Percentiles rank a stretch among this genome's conserved stretches.
phyloP scores from a whole-genome alignment of 2,888 invertebrate genomes.

The Latheticus oryzae region DNA sequence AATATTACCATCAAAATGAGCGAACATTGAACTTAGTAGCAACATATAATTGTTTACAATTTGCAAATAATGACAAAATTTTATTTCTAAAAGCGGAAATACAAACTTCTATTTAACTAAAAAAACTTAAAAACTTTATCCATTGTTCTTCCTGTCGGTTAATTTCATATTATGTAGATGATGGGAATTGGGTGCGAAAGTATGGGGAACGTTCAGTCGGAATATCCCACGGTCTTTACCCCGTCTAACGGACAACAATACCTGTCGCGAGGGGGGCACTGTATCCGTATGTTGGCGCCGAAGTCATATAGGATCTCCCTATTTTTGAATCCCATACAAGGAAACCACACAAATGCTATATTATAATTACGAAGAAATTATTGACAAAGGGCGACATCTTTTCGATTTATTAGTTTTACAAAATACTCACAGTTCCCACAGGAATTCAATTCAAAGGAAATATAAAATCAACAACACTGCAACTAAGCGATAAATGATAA shows the following conservation, averaged over 20 bases:
- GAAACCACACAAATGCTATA: constrained; percentile 28
- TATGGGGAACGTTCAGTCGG: constrained; percentile 52
- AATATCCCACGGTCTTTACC: constrained; percentile 61
- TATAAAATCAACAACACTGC: constrained; percentile 14
- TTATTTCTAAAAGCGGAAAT: constrained; percentile 6
- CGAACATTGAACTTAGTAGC: no score
- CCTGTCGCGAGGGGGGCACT: constrained; percentile 49
- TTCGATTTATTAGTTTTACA: constrained; percentile 7
- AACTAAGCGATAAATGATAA: no score
- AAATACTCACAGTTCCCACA: constrained; percentile 27
- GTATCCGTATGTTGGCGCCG: constrained; percentile 36
- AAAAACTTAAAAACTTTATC: constrained; percentile 25
- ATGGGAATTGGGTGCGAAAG: constrained; percentile 54
- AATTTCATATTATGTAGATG: constrained; percentile 53
- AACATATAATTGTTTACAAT: neutral
- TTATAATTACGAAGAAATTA: constrained; percentile 36
- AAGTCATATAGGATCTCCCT: constrained; percentile 31
- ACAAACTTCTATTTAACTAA: constrained; percentile 21
- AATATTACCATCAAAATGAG: no score
- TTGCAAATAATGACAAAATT: constrained; percentile 3
- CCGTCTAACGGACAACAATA: constrained; percentile 59
- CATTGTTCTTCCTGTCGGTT: constrained; percentile 54
- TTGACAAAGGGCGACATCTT: constrained; percentile 9
- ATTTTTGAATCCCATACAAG: constrained; percentile 28
- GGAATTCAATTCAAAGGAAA: constrained; percentile 9